Base-by-base conservation (phyloP, 2,113 vertebrate species). In the Tupaia chinensis region DNA sequence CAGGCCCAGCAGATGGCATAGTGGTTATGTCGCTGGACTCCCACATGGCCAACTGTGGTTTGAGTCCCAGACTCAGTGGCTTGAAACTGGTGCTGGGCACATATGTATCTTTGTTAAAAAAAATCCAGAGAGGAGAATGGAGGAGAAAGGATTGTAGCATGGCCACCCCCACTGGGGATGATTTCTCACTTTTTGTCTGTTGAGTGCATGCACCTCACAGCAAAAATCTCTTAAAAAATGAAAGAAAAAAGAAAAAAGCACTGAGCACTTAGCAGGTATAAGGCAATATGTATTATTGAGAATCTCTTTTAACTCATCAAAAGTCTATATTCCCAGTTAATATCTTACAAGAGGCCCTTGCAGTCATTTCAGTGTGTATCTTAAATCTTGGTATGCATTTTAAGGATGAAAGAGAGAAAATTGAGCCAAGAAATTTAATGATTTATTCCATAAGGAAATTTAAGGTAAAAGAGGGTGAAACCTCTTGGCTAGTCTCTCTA, bases 401-500 rank as follows among this genome's bases (percentile, higher is more conserved):
- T 92, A 96, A 97, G 74, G 58, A 88, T 68, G 23, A 96, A 97
- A 93, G 87, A 97, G 85, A 92, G 95, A 58, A 94, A 95, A 94
- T 32, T 1, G 3, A 86, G 65, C 20, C 85, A 95, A 94, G 58
- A 92, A 88, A 66, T 79, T 92, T 94, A 94, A 92, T 83, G n/a
- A 76, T 13, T 86, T 92, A 61, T 81, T 44, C 68, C 29, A 89
- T 77, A 86, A 81, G 65, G 69, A 96, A 76, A 91, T 61, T 61
- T 73, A 95, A 77, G 23, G 85, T 80, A 89, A 86, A 91, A 88
- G 0, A n/a, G 20, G 23, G 44, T 7, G 80, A 88, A 95, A 63
- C 29, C 61, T 58, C 5, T 81, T 61, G 93, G 84, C 44, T 85
- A 70, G 70, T 83, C n/a, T 80, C 56, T 65, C 27, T 85, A 92